Evolutionary conservation across 2,113 vertebrate genomes (phyloP), one percentile per base, ranked within the genome.

Genomic region (Nerophis lumbriciformis): DNA sequence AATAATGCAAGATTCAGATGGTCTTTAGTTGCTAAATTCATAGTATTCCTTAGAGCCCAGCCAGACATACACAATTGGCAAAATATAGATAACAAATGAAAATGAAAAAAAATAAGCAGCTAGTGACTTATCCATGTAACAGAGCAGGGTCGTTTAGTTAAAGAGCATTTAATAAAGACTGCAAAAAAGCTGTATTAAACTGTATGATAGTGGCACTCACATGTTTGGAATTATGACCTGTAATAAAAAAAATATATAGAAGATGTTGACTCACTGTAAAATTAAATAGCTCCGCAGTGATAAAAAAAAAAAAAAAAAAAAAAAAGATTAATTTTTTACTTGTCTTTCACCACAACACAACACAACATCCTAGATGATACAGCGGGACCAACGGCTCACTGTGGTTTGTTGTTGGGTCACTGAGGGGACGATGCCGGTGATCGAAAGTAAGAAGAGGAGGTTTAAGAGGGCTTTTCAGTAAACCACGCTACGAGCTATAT

Each of bases 211-310:
- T 66, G 49, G 63, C 52, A 55, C 56, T 53, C 59, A 44, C 48
- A 71, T 53, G 60, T 61, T 44, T 59, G 63, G 63, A n/a, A 38
- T 60, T 48, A 61, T 61, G 13, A 59, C 48, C 63, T 51, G 48
- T 75, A 73, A 72, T 68, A 66, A 60, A 53, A 48, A 53, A 73
- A 15, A 37, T 75, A 67, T 14, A 48, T 50, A 60, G 56, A 63
- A 48, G 61, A 38, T 63, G 36, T 28, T n/a, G 52, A 28, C 15
- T 19, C 48, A 66, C 55, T 66, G 71, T 61, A 19, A 52, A 67
- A 65, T 67, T 59, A 55, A 53, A 65, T 66, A 47, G 39, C 1
- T 36, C 54, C 28, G 28, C 3, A 28, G 28, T 28, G 28, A 28
- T 28, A 28, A 19, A 19, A 19, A 19, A 19, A 19, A 1, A 19